A percentile compares a stretch with the other conserved stretches of the same genome.
These are phyloP conservation scores for Himantopus leucocephalus DNA, from an alignment of 2,113 vertebrate species.

Conservation along the genomic window DNA sequence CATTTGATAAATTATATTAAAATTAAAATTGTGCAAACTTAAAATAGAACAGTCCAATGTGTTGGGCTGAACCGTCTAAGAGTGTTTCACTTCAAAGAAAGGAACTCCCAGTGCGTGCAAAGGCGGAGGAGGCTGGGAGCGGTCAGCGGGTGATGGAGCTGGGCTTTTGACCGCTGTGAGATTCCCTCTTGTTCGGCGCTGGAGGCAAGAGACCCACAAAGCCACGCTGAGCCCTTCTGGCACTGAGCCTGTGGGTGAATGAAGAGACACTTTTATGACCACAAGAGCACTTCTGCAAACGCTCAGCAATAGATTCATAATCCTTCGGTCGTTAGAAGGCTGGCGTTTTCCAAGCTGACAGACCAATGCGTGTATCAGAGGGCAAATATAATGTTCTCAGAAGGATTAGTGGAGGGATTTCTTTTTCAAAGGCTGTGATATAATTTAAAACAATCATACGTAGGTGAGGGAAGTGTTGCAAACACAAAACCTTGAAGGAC, in stretches of 20 bases:
- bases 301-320: background rate
- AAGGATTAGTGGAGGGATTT: background rate
- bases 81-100: background rate
- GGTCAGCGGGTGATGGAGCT: background rate
- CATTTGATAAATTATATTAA: background rate
- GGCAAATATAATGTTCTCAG: background rate
- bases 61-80: background rate
- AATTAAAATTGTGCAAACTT: background rate
- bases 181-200: background rate
- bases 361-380: background rate
- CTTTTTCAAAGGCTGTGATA: background rate
- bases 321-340: background rate
- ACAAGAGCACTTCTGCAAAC: background rate
- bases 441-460: background rate
- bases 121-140: background rate
- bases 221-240: background rate
- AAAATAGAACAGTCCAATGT: background rate
- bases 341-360: background rate
- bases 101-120: background rate
- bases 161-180: background rate
- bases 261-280: conserved; percentile 1
- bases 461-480: background rate
- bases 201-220: background rate
- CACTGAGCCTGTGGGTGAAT: background rate
- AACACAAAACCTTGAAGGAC: background rate